These are phyloP conservation scores for Sprattus sprattus DNA, from an alignment of 2,113 vertebrate species.

Conservation along the genomic window DNA sequence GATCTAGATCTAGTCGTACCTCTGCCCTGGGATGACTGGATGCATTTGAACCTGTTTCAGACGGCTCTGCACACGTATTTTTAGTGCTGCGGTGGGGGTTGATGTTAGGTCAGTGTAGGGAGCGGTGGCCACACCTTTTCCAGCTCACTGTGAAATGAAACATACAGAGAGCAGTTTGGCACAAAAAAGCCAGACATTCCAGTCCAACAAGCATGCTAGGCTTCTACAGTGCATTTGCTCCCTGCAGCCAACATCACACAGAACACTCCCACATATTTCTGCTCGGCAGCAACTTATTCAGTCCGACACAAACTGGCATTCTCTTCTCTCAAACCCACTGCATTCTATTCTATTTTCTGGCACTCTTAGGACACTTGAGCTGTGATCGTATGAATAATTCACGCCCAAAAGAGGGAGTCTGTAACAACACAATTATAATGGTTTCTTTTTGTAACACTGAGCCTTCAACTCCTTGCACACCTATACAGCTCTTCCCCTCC, in stretches of 20 bases:
- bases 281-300: background rate
- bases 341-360: background rate
- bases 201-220: conserved; percentile 28
- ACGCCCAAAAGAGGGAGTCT: too few relatives aligned
- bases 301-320: background rate
- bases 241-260: conserved; percentile 8
- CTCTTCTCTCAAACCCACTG: background rate
- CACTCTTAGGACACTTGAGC: too few relatives aligned
- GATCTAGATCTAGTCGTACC: background rate
- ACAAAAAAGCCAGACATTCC: conserved; percentile 42
- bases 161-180: background rate
- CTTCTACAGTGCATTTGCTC: background rate
- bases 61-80: background rate
- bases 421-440: too few relatives aligned
- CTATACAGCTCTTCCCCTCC: too few relatives aligned
- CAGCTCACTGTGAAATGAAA: conserved; percentile 37
- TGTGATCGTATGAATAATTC: too few relatives aligned
- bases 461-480: too few relatives aligned
- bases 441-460: too few relatives aligned
- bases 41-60: background rate
- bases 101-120: background rate
- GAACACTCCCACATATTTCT: conserved; percentile 24
- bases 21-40: background rate
- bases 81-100: background rate
- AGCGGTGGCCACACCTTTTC: conserved; percentile 10